Conservation (phyloP, 1,140 invertebrate genomes). For the Conus ventricosus region DNA sequence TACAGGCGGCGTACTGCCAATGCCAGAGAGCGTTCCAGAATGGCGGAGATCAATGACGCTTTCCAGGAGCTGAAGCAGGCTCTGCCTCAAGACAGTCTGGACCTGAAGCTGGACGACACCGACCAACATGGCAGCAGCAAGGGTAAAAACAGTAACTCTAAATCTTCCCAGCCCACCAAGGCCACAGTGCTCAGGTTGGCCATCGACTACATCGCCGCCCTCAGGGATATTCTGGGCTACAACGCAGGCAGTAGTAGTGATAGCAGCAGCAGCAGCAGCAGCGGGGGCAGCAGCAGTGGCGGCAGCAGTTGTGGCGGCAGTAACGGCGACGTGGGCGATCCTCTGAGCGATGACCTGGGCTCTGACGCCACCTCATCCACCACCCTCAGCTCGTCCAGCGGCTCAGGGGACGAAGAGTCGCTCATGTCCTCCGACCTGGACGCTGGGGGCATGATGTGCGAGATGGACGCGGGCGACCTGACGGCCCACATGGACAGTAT, state of each 20-base stretch:
- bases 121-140: slow-evolving; percentile 80
- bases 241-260: slow-evolving; percentile 23
- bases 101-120: slow-evolving; percentile 54
- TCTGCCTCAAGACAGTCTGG: slow-evolving; percentile 79
- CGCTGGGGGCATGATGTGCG: background rate
- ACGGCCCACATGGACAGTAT: background rate
- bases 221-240: slow-evolving; percentile 76
- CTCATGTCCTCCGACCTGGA: slow-evolving; percentile 42
- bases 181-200: slow-evolving; percentile 89
- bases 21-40: slow-evolving; percentile 87
- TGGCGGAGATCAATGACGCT: slow-evolving; percentile 91
- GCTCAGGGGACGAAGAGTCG: slow-evolving; percentile 46
- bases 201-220: slow-evolving; percentile 89
- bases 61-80: slow-evolving; percentile 86
- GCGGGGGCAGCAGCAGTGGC: slow-evolving; percentile 66
- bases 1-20: slow-evolving; percentile 92
- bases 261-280: slow-evolving; percentile 74
- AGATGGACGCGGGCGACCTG: background rate
- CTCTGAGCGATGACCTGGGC: slow-evolving; percentile 38
- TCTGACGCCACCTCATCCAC: slow-evolving; percentile 42
- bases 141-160: slow-evolving; percentile 79
- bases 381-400: slow-evolving; percentile 32
- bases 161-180: slow-evolving; percentile 87
- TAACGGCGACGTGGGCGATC: background rate
- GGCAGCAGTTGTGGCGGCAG: slow-evolving; percentile 64